Conservation (phyloP, 1,140 invertebrate species). For the Goniozus legneri region DNA sequence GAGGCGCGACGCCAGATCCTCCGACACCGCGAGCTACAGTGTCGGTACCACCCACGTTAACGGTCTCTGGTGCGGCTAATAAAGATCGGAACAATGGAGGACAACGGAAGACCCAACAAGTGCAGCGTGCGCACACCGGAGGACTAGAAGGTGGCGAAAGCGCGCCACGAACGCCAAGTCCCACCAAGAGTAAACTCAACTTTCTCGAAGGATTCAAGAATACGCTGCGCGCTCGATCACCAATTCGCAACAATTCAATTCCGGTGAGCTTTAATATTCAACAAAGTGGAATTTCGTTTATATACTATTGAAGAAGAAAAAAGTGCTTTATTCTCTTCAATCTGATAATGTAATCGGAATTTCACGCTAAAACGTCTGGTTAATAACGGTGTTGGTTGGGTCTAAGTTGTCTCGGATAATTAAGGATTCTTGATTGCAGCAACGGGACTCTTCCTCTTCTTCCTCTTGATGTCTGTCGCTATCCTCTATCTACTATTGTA, state of each 20-base stretch:
- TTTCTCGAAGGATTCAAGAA: constrained; percentile 63
- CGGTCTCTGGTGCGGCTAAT: constrained; percentile 22
- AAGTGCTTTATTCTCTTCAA: too few species aligned
- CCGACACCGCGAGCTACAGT: constrained; percentile 34
- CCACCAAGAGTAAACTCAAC: constrained; percentile 62
- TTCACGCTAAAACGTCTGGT: too few species aligned
- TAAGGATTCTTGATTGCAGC: constrained; percentile 37
- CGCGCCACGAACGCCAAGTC: constrained; percentile 50
- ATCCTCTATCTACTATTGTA: constrained; percentile 47
- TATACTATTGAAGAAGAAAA: too few species aligned
- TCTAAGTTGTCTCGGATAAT: constrained; percentile 6
- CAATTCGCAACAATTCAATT: constrained; percentile 43
- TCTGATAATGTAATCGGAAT: too few species aligned
- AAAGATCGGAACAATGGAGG: constrained; percentile 34
- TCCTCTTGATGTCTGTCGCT: constrained; percentile 51
- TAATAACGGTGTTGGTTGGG: too few species aligned
- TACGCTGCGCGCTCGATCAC: constrained; percentile 53
- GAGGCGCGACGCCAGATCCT: constrained; percentile 39
- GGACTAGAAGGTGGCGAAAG: constrained; percentile 41
- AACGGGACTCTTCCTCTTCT: constrained; percentile 38
- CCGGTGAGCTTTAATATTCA: constrained; percentile 39
- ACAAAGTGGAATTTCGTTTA: too few species aligned
- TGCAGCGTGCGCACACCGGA: constrained; percentile 45
- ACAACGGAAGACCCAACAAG: constrained; percentile 29
- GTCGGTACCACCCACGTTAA: constrained; percentile 34